Base-by-base conservation (phyloP, 1,140 invertebrate genomes). In the Nomia melanderi region DNA sequence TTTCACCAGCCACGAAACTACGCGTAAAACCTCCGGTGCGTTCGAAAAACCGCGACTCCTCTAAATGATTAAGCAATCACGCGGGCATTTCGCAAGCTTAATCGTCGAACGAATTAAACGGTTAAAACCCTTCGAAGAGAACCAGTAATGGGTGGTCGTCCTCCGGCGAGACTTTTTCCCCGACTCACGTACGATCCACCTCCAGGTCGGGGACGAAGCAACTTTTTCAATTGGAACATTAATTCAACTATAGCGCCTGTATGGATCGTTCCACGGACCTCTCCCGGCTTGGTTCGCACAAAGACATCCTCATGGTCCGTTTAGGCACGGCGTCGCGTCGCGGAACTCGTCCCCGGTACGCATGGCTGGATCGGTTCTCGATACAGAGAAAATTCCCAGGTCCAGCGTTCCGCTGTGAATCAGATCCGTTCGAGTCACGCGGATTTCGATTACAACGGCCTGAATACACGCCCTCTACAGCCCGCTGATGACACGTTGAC, bases 281-380 rank as follows among this genome's bases (percentile, higher is more conserved):
- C 56, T 31, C 20, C 6, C 8, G 0, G 23, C 53, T 11, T 23
- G 23, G 11, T 20, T 33, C 57, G 57, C 9, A n/a, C 31, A 36
- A 36, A 33, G 29, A 11, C 36, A 71, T 71, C 25, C 25, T 8
- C 64, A 20, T 17, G 20, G n/a, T 17, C 17, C 36, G 39, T 39
- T 27, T 47, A 56, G 72, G 23, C 33, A 50, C 33, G 39, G 69
- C 67, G 44, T 56, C 57, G 76, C n/a, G 7, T 74, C 63, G 62
- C 50, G 47, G 56, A 74, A 74, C 72, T 66, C 54, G 72, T 74
- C 66, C 56, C 72, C 36, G 25, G 36, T 50, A 66, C 54, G 62
- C 50, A 74, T 56, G 36, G 63, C 56, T 50, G 72, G n/a, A 66
- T 66, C 50, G 62, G 72, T 66, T 66, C 54, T 63, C 65, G 63